Evolutionary conservation across 2,113 vertebrate genomes (phyloP), one percentile per base, ranked within the genome.

Genomic region (Serinus canaria): DNA sequence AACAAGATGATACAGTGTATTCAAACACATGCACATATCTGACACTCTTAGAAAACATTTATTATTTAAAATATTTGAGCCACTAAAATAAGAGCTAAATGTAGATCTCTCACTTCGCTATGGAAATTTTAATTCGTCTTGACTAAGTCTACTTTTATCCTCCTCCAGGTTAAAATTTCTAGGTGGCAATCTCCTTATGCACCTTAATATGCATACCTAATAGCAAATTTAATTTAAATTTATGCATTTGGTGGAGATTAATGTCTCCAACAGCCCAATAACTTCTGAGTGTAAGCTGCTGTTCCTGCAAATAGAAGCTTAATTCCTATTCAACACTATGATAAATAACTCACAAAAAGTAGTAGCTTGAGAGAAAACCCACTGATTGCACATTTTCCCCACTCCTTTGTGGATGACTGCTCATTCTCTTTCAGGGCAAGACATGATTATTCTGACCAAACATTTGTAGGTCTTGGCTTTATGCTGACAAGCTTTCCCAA

Each of bases 371-470:
- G 46, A 86, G 68, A 92, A 80, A 89, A n/a, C 31, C 15, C 24
- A 60, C 33, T 70, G 39, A 68, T 70, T 86, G 78, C 55, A 66
- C n/a, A 25, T 90, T 79, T 92, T 49, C 21, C 37, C 10, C 17
- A 27, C 44, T 72, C 28, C 63, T 83, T 87, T 88, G 60, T 70
- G 66, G 17, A 47, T 53, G 77, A 49, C 60, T 75, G 73, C 63
- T 89, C 68, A 76, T 87, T 87, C 46, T 81, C 4, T 94, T 89
- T 95, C 53, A 80, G 80, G 68, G 55, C 39, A 86, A 92, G 70
- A 75, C 56, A 43, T 35, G 46, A 94, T 83, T 89, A 91, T 60
- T 85, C 46, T 89, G 75, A 90, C 70, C 63, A 93, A 96, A 91
- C 9, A 83, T 77, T 85, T 89, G 15, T 41, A 79, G 62, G 39